phyloP scores from a whole-genome alignment of 2,888 invertebrate genomes.

The Drosophila melanosoma region DNA sequence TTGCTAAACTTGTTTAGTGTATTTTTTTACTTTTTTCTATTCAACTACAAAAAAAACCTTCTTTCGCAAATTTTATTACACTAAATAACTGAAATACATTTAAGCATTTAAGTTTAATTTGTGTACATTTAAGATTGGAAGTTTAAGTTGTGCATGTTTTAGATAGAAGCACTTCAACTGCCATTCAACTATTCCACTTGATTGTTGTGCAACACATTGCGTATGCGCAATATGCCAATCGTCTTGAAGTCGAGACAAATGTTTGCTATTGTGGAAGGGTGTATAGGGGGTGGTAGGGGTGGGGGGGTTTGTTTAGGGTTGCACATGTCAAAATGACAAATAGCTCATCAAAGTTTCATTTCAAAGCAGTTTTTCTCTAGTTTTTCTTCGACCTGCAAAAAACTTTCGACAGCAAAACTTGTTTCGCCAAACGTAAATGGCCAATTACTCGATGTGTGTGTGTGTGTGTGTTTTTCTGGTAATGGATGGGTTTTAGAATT shows the following conservation, averaged over 20 bases:
- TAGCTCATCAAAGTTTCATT: conserved; percentile 77
- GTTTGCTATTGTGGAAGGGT: conserved; percentile 1
- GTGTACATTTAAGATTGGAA: background rate
- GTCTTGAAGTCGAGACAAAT: conserved; percentile 47
- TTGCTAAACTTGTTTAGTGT: background rate
- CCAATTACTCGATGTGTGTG: conserved; percentile 37
- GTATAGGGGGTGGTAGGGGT: background rate
- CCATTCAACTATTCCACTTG: conserved; percentile 12
- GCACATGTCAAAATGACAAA: conserved; percentile 73
- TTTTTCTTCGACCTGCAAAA: conserved; percentile 4
- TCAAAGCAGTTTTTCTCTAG: conserved; percentile 26
- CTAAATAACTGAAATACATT: background rate
- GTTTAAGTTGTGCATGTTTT: background rate
- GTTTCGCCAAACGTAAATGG: conserved; percentile 31
- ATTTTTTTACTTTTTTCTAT: background rate
- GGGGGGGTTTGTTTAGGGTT: background rate
- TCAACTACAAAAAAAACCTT: background rate
- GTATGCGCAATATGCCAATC: conserved; percentile 51
- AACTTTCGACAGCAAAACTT: conserved; percentile 62
- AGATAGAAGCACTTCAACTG: conserved; percentile 8
- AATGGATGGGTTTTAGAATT: background rate
- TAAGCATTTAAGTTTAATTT: background rate
- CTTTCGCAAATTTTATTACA: background rate
- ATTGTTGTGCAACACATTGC: conserved; percentile 31
- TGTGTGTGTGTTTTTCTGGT: conserved; percentile 3